Conservation (phyloP, 2,888 invertebrate genomes). For the Hypomecis atomaria region DNA sequence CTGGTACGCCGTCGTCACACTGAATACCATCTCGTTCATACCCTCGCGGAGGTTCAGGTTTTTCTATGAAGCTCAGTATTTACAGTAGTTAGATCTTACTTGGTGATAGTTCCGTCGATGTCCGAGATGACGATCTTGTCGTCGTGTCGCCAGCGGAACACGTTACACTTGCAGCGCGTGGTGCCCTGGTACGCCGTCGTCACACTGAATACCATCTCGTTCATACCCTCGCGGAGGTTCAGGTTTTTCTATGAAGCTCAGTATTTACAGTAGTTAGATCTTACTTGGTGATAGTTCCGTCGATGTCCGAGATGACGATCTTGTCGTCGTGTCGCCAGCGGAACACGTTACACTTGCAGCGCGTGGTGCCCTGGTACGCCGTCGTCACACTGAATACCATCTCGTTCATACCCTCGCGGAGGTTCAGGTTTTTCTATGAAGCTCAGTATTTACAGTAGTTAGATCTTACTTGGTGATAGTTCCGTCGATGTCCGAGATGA, state of each 20-base stretch:
- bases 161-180: slow-evolving; percentile 96
- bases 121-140: slow-evolving; percentile 99
- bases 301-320: slow-evolving; percentile 99
- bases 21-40: slow-evolving; percentile 98
- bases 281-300: slow-evolving; percentile 98
- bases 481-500: slow-evolving; percentile 99
- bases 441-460: too few relatives aligned
- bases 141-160: slow-evolving; percentile 98
- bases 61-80: too few relatives aligned
- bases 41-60: slow-evolving; percentile 95
- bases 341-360: slow-evolving; percentile 98
- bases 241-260: slow-evolving; percentile 95
- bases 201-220: slow-evolving; percentile 98
- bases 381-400: slow-evolving; percentile 99
- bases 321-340: slow-evolving; percentile 98
- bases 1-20: slow-evolving; percentile 99
- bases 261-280: too few relatives aligned
- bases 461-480: slow-evolving; percentile 95
- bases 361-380: slow-evolving; percentile 98
- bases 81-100: slow-evolving; percentile 80
- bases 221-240: slow-evolving; percentile 95
- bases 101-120: slow-evolving; percentile 99
- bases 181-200: slow-evolving; percentile 99
- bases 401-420: slow-evolving; percentile 97
- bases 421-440: slow-evolving; percentile 94